These are phyloP conservation scores for Trachops cirrhosus DNA, from an alignment of 2,797 vertebrate genomes.

Conservation along the genomic window DNA sequence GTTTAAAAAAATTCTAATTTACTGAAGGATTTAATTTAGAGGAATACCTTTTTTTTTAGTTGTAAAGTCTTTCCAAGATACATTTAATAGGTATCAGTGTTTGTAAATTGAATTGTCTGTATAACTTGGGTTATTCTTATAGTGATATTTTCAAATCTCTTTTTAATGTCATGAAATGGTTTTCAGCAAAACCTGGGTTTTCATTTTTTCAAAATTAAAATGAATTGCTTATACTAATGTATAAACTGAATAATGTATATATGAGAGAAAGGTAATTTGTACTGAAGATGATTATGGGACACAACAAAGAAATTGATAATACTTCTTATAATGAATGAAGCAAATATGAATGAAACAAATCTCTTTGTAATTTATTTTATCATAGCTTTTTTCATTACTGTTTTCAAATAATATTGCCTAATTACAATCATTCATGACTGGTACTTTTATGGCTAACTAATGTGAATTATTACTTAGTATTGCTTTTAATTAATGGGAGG, in stretches of 20 bases:
- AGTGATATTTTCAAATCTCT: neutral
- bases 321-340: neutral
- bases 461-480: slow-evolving; percentile 61
- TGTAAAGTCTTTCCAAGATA: neutral
- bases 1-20: neutral
- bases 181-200: slow-evolving; percentile 30
- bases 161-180: slow-evolving; percentile 5
- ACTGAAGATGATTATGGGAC: slow-evolving; percentile 39
- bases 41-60: slow-evolving; percentile 1
- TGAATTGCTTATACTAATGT: neutral
- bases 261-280: slow-evolving; percentile 51
- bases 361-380: slow-evolving; percentile 51
- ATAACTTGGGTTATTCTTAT: neutral
- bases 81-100: neutral
- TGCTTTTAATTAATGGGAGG: slow-evolving; percentile 50
- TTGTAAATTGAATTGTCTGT: slow-evolving; percentile 1
- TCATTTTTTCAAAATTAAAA: slow-evolving; percentile 40
- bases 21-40: neutral
- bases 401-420: slow-evolving; percentile 14
- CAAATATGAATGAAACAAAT: slow-evolving; percentile 47
- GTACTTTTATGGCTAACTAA: slow-evolving; percentile 54
- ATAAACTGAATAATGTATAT: neutral
- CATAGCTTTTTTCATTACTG: slow-evolving; percentile 19
- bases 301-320: slow-evolving; percentile 36
- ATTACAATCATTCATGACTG: neutral